A percentile compares a stretch with the other conserved stretches of the same genome.
Evolutionary conservation across 1,140 invertebrate species (phyloP).

Genomic region (Ladona fulva): DNA sequence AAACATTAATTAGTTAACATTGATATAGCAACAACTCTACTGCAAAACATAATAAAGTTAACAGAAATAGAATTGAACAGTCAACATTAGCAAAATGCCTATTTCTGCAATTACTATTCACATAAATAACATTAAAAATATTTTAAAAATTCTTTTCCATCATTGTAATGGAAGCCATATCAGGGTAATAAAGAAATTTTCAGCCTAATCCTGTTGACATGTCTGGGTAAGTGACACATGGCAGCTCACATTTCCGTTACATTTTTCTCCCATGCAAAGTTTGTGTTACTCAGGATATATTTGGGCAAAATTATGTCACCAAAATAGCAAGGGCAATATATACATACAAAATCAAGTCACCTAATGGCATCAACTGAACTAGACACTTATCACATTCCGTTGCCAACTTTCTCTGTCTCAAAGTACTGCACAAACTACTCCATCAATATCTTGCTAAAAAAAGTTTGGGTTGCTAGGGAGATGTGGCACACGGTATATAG

Average conservation of each 20-base stretch:
- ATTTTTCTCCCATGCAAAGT: not conserved
- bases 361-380: conserved; percentile 17
- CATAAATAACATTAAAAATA: conserved; percentile 9
- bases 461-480: conserved; percentile 14
- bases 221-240: conserved; percentile 3
- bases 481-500: not conserved
- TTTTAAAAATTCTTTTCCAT: not conserved
- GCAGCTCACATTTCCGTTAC: not conserved
- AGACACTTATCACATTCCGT: conserved; percentile 20
- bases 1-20: not conserved
- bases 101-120: not conserved
- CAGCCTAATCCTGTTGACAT: not conserved
- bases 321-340: conserved; percentile 17
- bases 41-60: conserved; percentile 10
- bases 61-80: not conserved
- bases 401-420: conserved; percentile 14
- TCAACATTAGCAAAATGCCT: not conserved
- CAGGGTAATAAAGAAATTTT: not conserved
- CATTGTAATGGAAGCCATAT: not conserved
- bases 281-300: not conserved
- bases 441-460: conserved; percentile 1
- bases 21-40: conserved; percentile 9
- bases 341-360: conserved; percentile 15
- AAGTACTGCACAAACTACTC: conserved; percentile 4
- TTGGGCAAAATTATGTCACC: conserved; percentile 7